phyloP scores from a whole-genome alignment of 2,113 vertebrate species.

The Tragelaphus scriptus region DNA sequence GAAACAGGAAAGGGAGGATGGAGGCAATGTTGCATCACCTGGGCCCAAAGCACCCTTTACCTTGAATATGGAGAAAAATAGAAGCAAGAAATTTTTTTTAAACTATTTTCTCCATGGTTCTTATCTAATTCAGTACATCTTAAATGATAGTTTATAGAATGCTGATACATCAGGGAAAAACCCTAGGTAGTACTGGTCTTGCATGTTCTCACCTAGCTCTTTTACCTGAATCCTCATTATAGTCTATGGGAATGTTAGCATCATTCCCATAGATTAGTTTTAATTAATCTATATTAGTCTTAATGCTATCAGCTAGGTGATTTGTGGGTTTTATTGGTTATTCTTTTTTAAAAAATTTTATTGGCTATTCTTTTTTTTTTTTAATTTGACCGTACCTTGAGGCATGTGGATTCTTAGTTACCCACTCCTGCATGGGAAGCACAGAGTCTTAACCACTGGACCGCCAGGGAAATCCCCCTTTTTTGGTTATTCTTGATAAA shows the following conservation, averaged over 20 bases:
- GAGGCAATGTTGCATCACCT: background rate
- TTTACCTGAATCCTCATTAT: background rate
- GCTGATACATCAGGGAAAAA: background rate
- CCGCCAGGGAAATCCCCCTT: background rate
- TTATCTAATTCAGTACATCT: background rate
- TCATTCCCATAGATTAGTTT: background rate
- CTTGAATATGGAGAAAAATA: background rate
- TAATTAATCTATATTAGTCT: background rate
- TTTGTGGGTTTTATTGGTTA: background rate
- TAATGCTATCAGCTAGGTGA: background rate
- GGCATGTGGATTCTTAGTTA: background rate
- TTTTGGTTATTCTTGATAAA: background rate
- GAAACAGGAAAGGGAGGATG: conserved; percentile 24
- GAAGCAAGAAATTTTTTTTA: background rate
- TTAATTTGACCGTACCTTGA: background rate
- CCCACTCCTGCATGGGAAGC: background rate
- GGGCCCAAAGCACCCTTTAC: background rate
- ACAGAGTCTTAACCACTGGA: background rate
- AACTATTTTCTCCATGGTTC: background rate
- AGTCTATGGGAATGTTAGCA: background rate
- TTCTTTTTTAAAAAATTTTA: background rate
- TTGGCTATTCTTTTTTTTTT: background rate
- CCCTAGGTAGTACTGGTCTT: background rate
- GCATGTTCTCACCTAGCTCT: background rate
- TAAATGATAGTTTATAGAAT: background rate